phyloP scores from a whole-genome alignment of 2,797 vertebrate genomes.

The Syngnathus rostellatus region DNA sequence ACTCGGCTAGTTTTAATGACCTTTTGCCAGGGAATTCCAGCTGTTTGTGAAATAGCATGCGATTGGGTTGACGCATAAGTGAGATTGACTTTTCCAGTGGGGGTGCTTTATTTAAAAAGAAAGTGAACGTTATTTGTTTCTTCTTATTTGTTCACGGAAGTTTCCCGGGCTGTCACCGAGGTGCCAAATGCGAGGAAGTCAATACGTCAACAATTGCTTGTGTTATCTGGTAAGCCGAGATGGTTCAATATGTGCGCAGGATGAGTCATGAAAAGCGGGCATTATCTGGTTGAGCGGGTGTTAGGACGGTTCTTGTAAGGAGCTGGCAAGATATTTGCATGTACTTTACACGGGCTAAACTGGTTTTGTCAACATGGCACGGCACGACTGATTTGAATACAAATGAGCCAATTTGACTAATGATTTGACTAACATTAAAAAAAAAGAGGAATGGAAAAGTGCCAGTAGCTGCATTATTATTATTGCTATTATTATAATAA shows the following conservation, averaged over 20 bases:
- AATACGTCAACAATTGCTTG: no score
- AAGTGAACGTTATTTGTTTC: slow-evolving; percentile 7
- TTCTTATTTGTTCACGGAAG: slow-evolving; percentile 20
- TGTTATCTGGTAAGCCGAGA: neutral
- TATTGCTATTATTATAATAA: no score
- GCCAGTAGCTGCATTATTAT: no score
- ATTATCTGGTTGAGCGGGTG: neutral
- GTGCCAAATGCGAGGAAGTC: neutral
- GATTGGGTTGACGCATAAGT: neutral
- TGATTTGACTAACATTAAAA: no score
- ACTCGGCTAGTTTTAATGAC: slow-evolving; percentile 23
- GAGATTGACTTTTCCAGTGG: slow-evolving; percentile 9
- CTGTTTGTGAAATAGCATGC: neutral
- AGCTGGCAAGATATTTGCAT: neutral
- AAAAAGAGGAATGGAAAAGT: no score
- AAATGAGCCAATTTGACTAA: neutral
- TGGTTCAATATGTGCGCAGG: neutral
- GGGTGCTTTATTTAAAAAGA: neutral
- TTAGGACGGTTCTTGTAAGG: neutral
- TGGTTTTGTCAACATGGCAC: neutral
- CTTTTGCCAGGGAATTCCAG: neutral
- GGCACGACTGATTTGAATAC: neutral
- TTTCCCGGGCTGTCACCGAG: slow-evolving; percentile 3
- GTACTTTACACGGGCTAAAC: neutral
- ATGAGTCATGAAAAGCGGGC: neutral